Conservation (phyloP, 2,113 vertebrate genomes). For the Tragelaphus strepsiceros region DNA sequence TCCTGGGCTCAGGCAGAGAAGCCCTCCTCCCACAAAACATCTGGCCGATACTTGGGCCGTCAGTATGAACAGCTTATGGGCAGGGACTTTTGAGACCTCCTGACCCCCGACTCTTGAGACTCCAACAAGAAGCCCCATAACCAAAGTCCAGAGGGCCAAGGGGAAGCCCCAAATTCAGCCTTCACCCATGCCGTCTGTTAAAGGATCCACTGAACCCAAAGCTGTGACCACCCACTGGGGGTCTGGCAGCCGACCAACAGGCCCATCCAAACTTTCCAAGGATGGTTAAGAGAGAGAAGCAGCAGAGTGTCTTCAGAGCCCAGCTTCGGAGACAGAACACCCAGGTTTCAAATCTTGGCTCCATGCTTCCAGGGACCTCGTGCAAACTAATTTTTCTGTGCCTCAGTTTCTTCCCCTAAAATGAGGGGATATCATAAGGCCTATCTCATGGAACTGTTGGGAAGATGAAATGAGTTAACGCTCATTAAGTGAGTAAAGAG, state of each 20-base stretch:
- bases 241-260: neutral
- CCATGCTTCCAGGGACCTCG: neutral
- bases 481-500: neutral
- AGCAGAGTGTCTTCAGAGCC: neutral
- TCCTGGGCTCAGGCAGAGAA: neutral
- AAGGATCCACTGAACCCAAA: neutral
- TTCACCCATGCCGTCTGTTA: neutral
- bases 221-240: neutral
- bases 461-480: neutral
- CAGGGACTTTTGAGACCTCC: neutral
- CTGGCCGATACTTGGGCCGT: neutral
- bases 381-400: neutral
- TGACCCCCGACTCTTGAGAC: neutral
- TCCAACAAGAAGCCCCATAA: neutral
- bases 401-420: conserved; percentile 1
- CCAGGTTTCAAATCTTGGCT: neutral
- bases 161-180: neutral
- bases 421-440: neutral
- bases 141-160: neutral
- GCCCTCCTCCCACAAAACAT: neutral
- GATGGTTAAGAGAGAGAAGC: neutral
- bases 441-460: neutral
- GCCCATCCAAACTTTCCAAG: neutral
- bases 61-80: neutral
- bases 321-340: neutral